Evolutionary conservation across 2,888 invertebrate genomes (phyloP), one percentile per base, ranked within the genome.

Genomic region (Dichetophora obliterata): DNA sequence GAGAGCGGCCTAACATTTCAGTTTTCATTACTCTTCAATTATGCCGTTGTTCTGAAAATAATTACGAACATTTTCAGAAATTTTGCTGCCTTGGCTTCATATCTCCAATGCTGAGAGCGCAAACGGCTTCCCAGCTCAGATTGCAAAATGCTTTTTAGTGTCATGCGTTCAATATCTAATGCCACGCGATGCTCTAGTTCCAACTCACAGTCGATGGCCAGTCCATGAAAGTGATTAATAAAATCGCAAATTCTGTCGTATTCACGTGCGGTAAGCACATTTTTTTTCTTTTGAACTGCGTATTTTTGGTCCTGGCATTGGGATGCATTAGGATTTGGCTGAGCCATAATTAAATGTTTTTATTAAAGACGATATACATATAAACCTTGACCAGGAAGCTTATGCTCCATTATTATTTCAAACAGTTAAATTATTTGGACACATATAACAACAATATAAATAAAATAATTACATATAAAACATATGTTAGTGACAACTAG

Each of bases 131-230:
- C 92, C 65, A 93, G 91, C 82, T 94, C 91, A 63, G 92, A 90
- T 34, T 92, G 92, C 76, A 94, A 86, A 82, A 96, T 95, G 85
- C 95, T 94, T 74, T 92, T 92, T 52, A 95, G 83, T 0, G 95
- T 93, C 72, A 91, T 88, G 63, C 90, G 86, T 68, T 92, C 91
- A 74, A 94, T 86, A 63, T 91, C 88, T 76, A 90, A 90, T 85
- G 92, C 94, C 11, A 78, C 75, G 79, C 91, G 91, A 78, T 90
- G 88, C 79, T 90, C 89, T 57, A 94, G 84, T 82, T 92, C 91
- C 83, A 91, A 89, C 86, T 92, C 92, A 81, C 93, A 92, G 85
- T 92, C 91, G 70, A 92, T 91, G 52, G 92, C 90, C 74, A 92
- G 90, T 0, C 92, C 92, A 76, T 88, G 86, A 80, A 91, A 91